Evolutionary conservation across 92 coral and sea anemone species (phyloP), one percentile per base, ranked within the genome.

Genomic region (Porites lobata): DNA sequence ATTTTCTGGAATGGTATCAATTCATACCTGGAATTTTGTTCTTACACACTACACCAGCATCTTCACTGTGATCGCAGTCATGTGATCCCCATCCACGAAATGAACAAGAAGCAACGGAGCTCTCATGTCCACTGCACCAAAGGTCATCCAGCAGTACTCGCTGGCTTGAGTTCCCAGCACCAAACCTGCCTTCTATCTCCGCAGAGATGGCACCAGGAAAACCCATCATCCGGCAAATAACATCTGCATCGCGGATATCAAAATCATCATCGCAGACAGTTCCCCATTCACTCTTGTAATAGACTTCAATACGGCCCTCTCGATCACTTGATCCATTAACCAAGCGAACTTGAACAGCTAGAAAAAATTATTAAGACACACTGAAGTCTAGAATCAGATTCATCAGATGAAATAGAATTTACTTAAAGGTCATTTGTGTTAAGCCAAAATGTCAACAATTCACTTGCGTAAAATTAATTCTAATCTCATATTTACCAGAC

Each of bases 151-250:
- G 83, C 63, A 81, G 78, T 12, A 88, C 75, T 43, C 26, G 75
- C 47, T 82, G 84, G 61, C 77, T 50, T 8, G 69, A 32, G 57
- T 68, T 65, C 47, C 94, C 94, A 15, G 91, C 72, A 8, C 91
- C 91, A 71, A 72, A 79, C 11, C 54, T 65, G 18, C 92, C 92
- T 9, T 76, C 19, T 18, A 72, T 61, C 61, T 75, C 89, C 17
- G 81, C 87, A 29, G 69, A 75, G 47, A 85, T 69, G 43, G 92
- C 92, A 17, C 88, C 88, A 1, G 94, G 94, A n/a, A 70, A 83
- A 13, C 90, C 94, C 50, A 79, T 21, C 94, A 91, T 91, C 19
- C 89, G 86, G 67, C 94, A 91, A 65, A 89, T 84, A 50, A 91
- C 94, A 24, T 82, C 76, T 56, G 92, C 94, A 83, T 85, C 92